These are phyloP conservation scores for Grammomys dolichurus DNA, from an alignment of 2,113 vertebrate species.

Conservation along the genomic window DNA sequence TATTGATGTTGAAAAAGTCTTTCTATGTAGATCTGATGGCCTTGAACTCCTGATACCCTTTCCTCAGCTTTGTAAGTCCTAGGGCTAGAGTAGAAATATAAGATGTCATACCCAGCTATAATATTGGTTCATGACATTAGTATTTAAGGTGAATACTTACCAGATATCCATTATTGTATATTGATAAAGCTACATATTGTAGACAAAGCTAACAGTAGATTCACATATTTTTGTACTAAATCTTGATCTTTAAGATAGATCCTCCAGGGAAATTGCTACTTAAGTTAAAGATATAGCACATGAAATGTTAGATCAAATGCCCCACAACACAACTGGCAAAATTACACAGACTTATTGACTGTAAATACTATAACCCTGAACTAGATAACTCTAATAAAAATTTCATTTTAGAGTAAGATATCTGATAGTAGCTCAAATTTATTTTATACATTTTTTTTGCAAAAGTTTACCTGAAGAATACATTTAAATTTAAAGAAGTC, in stretches of 20 bases:
- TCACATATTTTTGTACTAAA: not conserved
- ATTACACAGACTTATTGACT: not conserved
- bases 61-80: not conserved
- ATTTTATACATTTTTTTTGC: not conserved
- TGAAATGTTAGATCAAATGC: not conserved
- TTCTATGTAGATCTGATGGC: not conserved
- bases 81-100: not conserved
- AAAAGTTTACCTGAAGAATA: not conserved
- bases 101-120: not conserved
- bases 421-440: not conserved
- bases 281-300: not conserved
- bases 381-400: not conserved
- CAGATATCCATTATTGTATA: not conserved
- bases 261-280: not conserved
- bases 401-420: not conserved
- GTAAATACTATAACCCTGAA: not conserved
- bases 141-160: not conserved
- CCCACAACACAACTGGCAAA: not conserved
- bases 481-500: not conserved
- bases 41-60: not conserved
- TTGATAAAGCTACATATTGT: not conserved
- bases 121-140: not conserved
- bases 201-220: not conserved
- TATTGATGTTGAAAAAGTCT: not conserved
- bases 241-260: not conserved